Percentiles rank a stretch among this genome's conserved stretches.
These are phyloP conservation scores for Chloroceryle amazona DNA, from an alignment of 2,797 vertebrate genomes.

Conservation along the genomic window DNA sequence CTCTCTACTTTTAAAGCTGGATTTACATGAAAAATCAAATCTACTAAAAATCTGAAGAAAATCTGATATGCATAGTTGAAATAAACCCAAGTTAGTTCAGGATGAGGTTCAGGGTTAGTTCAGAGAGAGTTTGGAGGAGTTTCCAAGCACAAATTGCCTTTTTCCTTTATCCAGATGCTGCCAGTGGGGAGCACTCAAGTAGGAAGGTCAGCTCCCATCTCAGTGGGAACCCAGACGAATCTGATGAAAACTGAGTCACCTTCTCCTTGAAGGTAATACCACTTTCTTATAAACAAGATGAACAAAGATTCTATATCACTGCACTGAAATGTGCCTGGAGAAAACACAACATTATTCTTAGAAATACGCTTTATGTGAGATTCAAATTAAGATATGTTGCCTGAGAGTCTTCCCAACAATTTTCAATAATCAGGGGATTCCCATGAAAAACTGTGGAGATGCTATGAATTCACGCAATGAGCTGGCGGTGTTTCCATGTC, in stretches of 20 bases:
- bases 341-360: background rate
- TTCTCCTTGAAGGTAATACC: fast-evolving
- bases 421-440: background rate
- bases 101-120: constrained; percentile 13
- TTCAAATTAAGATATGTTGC: background rate
- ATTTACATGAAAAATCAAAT: background rate
- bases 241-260: background rate
- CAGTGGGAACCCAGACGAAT: background rate
- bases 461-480: background rate
- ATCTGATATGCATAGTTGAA: constrained; percentile 10
- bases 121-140: constrained; percentile 26
- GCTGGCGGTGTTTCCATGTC: background rate
- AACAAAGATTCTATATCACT: fast-evolving
- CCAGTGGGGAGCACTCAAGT: background rate
- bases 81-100: constrained; percentile 15
- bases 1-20: background rate
- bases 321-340: background rate
- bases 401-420: background rate
- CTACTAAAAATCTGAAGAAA: constrained; percentile 10
- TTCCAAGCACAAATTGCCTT: background rate
- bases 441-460: background rate
- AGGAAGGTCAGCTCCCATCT: background rate
- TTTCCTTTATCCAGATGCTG: background rate
- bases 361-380: background rate
- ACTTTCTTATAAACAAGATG: background rate